phyloP scores from a whole-genome alignment of 2,888 invertebrate species.

The Petrophora chlorosata region DNA sequence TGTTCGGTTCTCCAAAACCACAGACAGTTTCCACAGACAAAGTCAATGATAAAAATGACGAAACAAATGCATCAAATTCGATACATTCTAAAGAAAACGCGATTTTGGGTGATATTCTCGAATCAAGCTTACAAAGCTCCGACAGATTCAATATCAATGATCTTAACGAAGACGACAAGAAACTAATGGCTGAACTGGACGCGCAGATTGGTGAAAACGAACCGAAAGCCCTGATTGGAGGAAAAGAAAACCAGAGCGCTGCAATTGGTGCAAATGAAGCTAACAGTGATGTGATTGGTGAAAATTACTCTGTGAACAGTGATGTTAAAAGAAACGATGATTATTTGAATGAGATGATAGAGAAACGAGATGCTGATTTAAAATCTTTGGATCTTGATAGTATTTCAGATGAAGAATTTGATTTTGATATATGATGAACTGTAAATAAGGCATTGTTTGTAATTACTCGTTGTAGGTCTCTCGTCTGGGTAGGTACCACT shows the following conservation, averaged over 20 bases:
- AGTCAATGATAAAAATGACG: neutral
- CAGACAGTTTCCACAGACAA: too few relatives aligned
- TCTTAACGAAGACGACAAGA: conserved; percentile 47
- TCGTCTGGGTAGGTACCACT: too few relatives aligned
- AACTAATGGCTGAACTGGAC: conserved; percentile 48
- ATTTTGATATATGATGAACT: conserved; percentile 40
- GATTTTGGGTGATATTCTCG: neutral
- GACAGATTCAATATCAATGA: conserved; percentile 38
- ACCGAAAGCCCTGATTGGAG: conserved; percentile 5
- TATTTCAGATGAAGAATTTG: conserved; percentile 48
- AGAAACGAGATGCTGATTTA: conserved; percentile 18
- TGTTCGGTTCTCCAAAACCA: too few relatives aligned
- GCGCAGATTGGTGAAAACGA: conserved; percentile 32
- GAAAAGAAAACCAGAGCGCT: conserved; percentile 16
- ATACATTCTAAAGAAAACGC: neutral
- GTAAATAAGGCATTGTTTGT: too few relatives aligned
- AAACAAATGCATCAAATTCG: neutral
- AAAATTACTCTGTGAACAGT: neutral
- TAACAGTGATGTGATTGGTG: neutral
- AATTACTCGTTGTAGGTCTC: too few relatives aligned
- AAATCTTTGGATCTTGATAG: conserved; percentile 44
- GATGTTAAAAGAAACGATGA: conserved; percentile 6
- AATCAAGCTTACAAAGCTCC: neutral
- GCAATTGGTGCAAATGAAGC: neutral
- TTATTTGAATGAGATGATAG: conserved; percentile 11